A percentile compares a stretch with the other conserved stretches of the same genome.
Conservation (phyloP, 2,888 invertebrate genomes). For the Synergus umbraculus region DNA sequence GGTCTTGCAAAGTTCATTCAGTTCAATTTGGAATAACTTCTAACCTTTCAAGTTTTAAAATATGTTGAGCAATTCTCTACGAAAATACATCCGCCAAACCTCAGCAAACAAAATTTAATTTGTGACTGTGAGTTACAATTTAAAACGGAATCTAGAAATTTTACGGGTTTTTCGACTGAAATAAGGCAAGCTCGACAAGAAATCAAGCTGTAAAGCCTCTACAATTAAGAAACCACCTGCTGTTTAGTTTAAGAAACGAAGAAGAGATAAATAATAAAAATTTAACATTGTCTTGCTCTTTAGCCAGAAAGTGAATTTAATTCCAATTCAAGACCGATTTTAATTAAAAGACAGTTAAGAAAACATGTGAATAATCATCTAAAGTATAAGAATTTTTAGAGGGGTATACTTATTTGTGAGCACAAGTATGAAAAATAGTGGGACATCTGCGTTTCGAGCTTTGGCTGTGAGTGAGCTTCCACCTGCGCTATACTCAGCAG, state of each 20-base stretch:
- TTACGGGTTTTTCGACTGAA: neutral
- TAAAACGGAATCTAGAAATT: neutral
- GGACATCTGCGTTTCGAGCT: conserved; percentile 67
- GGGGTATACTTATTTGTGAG: conserved; percentile 14
- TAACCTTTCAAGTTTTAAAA: neutral
- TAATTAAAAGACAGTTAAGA: neutral
- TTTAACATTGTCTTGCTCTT: neutral
- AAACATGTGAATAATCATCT: conserved; percentile 12
- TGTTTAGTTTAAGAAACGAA: neutral
- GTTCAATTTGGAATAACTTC: neutral
- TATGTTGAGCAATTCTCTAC: neutral
- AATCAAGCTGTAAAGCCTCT: neutral
- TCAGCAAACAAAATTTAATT: no score
- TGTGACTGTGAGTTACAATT: no score
- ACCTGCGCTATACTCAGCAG: conserved; percentile 71
- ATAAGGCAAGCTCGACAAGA: neutral
- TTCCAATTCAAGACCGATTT: neutral
- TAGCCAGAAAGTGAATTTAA: neutral
- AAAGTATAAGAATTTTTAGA: neutral
- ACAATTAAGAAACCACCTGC: neutral
- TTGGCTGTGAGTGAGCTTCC: conserved; percentile 61
- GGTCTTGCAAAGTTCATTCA: neutral
- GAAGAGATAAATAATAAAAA: neutral
- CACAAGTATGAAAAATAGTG: conserved; percentile 38
- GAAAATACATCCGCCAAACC: no score